Conservation (phyloP, 2,888 invertebrate genomes). For the Cancer borealis region DNA sequence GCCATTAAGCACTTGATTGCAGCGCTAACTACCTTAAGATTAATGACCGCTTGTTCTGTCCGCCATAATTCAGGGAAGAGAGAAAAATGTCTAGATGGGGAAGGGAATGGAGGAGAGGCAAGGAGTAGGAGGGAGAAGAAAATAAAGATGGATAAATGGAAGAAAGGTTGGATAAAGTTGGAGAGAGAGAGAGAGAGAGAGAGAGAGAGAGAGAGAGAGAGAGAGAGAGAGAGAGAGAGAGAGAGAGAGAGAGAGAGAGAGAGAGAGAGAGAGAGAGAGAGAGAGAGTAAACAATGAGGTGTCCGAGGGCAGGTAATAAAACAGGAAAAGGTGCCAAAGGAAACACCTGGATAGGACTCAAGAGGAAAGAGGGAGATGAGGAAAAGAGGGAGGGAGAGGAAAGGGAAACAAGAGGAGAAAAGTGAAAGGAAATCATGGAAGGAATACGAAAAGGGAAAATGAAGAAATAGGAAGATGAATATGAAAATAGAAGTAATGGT, state of each 20-base stretch:
- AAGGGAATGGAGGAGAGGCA: slow-evolving; percentile 17
- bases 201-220: not conserved
- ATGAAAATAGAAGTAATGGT: not conserved
- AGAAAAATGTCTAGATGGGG: not conserved
- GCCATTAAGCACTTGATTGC: slow-evolving; percentile 20
- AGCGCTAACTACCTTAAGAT: slow-evolving; percentile 13
- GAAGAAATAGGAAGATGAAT: not conserved
- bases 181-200: not conserved
- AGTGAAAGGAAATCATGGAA: not conserved
- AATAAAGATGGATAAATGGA: not conserved
- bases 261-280: slow-evolving; percentile 8
- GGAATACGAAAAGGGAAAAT: not conserved
- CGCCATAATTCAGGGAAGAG: slow-evolving; percentile 2
- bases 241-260: not conserved
- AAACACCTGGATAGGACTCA: not conserved
- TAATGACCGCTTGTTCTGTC: slow-evolving; percentile 16
- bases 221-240: not conserved
- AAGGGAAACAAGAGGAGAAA: not conserved
- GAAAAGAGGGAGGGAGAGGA: not conserved
- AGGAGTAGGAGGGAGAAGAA: not conserved
- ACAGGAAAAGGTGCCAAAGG: slow-evolving; percentile 2
- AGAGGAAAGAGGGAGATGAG: not conserved
- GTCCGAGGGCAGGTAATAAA: not conserved
- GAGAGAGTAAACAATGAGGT: slow-evolving; percentile 11
- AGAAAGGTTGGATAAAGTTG: not conserved